These are phyloP conservation scores for Alosa sapidissima DNA, from an alignment of 2,797 vertebrate genomes.

Conservation along the genomic window DNA sequence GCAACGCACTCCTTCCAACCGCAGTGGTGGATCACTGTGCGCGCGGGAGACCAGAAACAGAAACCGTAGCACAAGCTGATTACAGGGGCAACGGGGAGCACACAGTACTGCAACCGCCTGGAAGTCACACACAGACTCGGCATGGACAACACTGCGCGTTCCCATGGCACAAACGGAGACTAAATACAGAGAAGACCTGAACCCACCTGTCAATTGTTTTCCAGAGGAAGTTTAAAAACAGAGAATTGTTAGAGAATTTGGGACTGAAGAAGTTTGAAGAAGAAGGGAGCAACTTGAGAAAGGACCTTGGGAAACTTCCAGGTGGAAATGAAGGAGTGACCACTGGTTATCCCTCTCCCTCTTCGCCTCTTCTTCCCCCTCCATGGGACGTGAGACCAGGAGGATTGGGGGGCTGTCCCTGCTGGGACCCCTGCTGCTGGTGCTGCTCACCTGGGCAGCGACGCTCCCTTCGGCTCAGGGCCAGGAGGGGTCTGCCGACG, in stretches of 20 bases:
- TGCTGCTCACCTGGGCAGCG: conserved; percentile 32
- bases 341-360: background rate
- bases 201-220: background rate
- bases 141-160: background rate
- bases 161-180: background rate
- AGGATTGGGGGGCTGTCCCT: conserved; percentile 15
- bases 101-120: background rate
- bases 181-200: background rate
- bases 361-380: background rate
- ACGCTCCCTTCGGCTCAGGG: background rate
- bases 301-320: too few relatives aligned
- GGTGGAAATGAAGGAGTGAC: background rate
- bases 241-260: background rate
- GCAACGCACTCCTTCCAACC: conserved; percentile 70
- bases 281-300: background rate
- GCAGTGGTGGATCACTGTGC: conserved; percentile 64
- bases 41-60: conserved; percentile 33
- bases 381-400: conserved; percentile 21
- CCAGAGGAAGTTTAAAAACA: background rate
- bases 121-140: background rate
- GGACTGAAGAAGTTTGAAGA: background rate
- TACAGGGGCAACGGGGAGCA: conserved; percentile 1
- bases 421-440: conserved; percentile 21
- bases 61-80: conserved; percentile 26
- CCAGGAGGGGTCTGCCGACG: conserved; percentile 33